Evolutionary conservation across 2,797 vertebrate species (phyloP).

Genomic region (Alexandromys oeconomus): DNA sequence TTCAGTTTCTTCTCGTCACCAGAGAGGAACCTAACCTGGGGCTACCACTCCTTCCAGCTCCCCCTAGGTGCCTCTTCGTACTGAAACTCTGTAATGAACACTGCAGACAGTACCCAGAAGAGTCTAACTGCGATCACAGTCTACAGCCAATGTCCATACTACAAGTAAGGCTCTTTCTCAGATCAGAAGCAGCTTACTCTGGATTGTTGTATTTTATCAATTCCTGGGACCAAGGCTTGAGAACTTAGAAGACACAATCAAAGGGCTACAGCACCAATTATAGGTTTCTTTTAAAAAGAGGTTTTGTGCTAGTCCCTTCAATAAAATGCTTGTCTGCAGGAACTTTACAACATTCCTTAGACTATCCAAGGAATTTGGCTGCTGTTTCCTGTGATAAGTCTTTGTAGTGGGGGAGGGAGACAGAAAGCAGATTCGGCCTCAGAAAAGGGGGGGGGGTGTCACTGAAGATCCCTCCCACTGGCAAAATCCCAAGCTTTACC

Average conservation of each 20-base stretch:
- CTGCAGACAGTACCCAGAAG: not conserved
- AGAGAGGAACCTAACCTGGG: not conserved
- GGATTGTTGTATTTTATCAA: not conserved
- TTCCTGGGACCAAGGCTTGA: not conserved
- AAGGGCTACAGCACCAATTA: not conserved
- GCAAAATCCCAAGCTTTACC: conserved; percentile 14
- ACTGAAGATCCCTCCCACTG: not conserved
- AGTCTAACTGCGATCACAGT: not conserved
- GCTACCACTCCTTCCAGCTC: not conserved
- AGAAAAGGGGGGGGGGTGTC: not conserved
- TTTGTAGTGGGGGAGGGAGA: not conserved
- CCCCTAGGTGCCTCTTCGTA: not conserved
- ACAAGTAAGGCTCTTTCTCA: not conserved
- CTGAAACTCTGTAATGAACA: not conserved
- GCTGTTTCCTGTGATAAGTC: conserved; percentile 61
- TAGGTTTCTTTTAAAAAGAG: not conserved
- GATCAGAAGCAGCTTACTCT: conserved; percentile 5
- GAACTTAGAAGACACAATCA: not conserved
- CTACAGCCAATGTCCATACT: not conserved
- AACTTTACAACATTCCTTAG: conserved; percentile 57
- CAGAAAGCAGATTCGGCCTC: conserved; percentile 29
- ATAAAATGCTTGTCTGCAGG: conserved; percentile 32
- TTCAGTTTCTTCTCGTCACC: not conserved
- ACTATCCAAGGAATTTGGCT: conserved; percentile 46
- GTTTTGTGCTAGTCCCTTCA: not conserved